These are phyloP conservation scores for Chloroceryle inda DNA, from an alignment of 2,797 vertebrate species.

Conservation along the genomic window DNA sequence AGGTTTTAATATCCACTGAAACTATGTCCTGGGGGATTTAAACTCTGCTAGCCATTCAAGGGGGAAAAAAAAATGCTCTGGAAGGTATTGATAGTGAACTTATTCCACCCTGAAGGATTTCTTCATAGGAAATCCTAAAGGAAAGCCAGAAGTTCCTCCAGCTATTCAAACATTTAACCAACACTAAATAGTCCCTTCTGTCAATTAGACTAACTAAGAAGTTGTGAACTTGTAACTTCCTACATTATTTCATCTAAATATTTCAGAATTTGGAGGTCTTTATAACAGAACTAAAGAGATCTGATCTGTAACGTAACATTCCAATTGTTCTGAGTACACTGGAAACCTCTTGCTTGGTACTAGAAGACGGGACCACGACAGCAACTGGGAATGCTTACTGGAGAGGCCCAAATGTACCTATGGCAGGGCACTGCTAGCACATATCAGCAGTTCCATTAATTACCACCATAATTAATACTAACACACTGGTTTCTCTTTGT, in stretches of 20 bases:
- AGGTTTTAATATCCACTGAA: background rate
- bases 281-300: background rate
- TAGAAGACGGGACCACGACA: background rate
- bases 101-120: background rate
- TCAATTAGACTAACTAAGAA: background rate
- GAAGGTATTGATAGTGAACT: background rate
- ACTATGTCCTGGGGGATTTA: background rate
- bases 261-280: background rate
- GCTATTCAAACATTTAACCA: background rate
- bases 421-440: background rate
- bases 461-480: accelerated
- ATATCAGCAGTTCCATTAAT: background rate
- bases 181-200: background rate
- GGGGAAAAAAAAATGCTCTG: background rate
- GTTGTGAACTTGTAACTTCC: background rate
- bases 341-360: background rate
- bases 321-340: background rate
- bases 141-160: background rate
- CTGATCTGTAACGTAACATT: background rate
- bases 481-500: background rate
- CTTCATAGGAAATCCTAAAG: background rate
- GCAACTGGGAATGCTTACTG: background rate
- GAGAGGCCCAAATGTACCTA: background rate
- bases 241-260: background rate
- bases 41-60: background rate